Evolutionary conservation across 2,797 vertebrate genomes (phyloP), one percentile per base, ranked within the genome.

Genomic region (Myotis myotis): DNA sequence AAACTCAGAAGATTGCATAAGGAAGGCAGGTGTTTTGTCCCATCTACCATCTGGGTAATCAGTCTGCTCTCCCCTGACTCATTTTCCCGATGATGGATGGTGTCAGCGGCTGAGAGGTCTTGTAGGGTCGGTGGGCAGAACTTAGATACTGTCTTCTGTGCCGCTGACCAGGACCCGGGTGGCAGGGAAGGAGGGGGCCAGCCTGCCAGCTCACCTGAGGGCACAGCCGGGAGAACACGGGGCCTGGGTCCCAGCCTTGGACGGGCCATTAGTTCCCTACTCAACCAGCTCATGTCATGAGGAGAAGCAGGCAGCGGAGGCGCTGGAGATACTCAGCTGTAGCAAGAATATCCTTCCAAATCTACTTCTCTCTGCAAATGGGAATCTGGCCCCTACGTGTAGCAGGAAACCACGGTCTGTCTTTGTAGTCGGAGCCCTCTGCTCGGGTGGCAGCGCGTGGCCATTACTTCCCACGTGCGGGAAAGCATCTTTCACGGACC

Each of bases 241-340:
- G 94, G 88, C 97, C 97, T 83, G 96, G 96, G 97, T 93, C 97
- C 96, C 97, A 97, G 96, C 97, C 97, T 93, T 88, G 91, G 97
- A 93, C 51, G 92, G 96, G 96, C 97, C 98, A 96, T 98, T 98
- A 97, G 97, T 98, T 98, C 97, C 97, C 88, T 97, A 97, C 98
- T 98, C 92, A 92, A 98, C 98, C 97, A 96, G 89, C 97, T 97
- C 96, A 44, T 89, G 87, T 97, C 89, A 94, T 90, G 91, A 98
- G 97, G 95, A 97, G 93, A 97, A 92, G 92, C 96, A 94, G 95
- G 96, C 97, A 96, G 97, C 96, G 98, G 91, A 97, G 98, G 97
- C 97, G 97, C 72, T 82, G 91, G 90, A 81, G 87, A 97, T 92
- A 92, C 72, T 97, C 87, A 94, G 96, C 93, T 91, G 75, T 88